Conservation (phyloP, 2,888 invertebrate species). For the Antitype chi region DNA sequence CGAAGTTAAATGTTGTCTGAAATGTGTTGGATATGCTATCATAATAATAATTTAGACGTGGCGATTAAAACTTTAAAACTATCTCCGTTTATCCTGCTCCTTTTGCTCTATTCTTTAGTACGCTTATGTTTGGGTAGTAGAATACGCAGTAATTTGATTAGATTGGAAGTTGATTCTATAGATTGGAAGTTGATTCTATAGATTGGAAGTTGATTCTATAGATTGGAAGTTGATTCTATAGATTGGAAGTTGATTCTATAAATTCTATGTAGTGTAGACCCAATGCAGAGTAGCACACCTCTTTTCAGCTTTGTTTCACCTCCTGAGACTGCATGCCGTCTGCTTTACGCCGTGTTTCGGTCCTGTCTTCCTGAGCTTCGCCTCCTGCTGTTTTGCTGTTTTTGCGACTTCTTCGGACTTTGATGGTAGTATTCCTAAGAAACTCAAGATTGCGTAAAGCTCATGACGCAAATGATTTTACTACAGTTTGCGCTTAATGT, state of each 20-base stretch:
- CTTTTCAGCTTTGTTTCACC: conserved; percentile 35
- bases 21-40: conserved; percentile 13
- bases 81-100: conserved; percentile 2
- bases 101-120: not conserved
- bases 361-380: conserved; percentile 44
- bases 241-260: conserved; percentile 24
- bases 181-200: conserved; percentile 17
- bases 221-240: conserved; percentile 24
- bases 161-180: conserved; percentile 24
- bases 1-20: conserved; percentile 30
- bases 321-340: not conserved
- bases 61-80: conserved; percentile 7
- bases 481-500: conserved; percentile 2
- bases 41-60: conserved; percentile 20
- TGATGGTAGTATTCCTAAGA: conserved; percentile 34
- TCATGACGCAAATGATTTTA: not conserved
- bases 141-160: not conserved
- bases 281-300: conserved; percentile 5
- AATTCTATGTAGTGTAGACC: not conserved
- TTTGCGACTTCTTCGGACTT: conserved; percentile 22
- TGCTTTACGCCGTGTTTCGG: conserved; percentile 18
- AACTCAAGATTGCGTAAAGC: not conserved
- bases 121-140: not conserved
- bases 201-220: no score
- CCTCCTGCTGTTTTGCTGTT: conserved; percentile 41